Percentiles rank a stretch among this genome's conserved stretches.
phyloP scores from a whole-genome alignment of 2,797 vertebrate species.

The Anguilla marmorata region DNA sequence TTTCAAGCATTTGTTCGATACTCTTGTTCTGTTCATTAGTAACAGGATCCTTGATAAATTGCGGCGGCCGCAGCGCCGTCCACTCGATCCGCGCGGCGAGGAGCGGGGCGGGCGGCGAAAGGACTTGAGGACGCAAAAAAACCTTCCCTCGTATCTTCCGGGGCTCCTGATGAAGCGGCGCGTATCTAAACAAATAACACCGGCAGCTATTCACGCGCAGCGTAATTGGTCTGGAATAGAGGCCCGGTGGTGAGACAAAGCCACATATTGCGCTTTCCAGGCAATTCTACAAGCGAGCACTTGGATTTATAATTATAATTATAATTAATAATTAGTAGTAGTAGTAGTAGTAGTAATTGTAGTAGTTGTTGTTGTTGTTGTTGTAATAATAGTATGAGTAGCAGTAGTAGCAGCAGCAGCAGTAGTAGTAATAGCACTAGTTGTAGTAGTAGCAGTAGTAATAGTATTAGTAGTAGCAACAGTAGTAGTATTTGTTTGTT shows the following conservation, averaged over 20 bases:
- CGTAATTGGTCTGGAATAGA: constrained; percentile 18
- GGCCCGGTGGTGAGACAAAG: constrained; percentile 11
- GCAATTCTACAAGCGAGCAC: background rate
- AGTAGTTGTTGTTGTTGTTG: no score
- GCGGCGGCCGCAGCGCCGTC: constrained; percentile 26
- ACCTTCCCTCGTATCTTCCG: constrained; percentile 27
- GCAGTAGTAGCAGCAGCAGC: no score
- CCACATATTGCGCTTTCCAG: background rate
- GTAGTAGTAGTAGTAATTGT: no score
- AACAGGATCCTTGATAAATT: constrained; percentile 48
- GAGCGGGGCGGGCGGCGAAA: background rate
- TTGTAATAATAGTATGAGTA: no score
- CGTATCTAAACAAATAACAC: constrained; percentile 19
- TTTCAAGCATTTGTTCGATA: constrained; percentile 51
- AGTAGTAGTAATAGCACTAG: no score
- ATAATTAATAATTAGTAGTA: background rate
- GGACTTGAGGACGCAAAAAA: constrained; percentile 22
- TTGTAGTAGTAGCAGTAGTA: background rate
- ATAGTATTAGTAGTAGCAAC: no score
- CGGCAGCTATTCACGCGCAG: constrained; percentile 9
- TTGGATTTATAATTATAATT: background rate
- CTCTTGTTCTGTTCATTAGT: constrained; percentile 49
- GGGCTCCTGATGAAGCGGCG: constrained; percentile 35
- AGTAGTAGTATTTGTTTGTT: background rate
- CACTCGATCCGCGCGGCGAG: constrained; percentile 29